A percentile compares a stretch with the other conserved stretches of the same genome.
phyloP scores from a whole-genome alignment of 2,888 invertebrate species.

The Eupithecia centaureata region DNA sequence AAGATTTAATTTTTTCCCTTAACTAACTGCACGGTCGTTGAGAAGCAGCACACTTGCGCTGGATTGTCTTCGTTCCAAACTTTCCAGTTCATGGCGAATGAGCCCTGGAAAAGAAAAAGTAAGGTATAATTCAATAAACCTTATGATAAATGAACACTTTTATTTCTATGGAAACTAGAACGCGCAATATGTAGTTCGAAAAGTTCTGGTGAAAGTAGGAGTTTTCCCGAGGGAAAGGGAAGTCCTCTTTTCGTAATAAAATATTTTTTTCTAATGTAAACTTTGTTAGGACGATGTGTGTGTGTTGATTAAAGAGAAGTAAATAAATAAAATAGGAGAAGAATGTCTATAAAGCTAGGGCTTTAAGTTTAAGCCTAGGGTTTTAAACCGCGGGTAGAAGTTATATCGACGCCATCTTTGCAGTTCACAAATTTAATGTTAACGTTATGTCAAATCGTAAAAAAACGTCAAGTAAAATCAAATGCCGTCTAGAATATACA shows the following conservation, averaged over 20 bases:
- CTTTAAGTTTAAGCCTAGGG: neutral
- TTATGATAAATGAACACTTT: neutral
- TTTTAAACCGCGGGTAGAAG: neutral
- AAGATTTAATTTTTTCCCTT: neutral
- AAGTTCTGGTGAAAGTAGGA: neutral
- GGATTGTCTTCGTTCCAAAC: conserved; percentile 75
- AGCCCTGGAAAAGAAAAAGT: conserved; percentile 68
- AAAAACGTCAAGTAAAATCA: no score
- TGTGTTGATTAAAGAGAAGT: neutral
- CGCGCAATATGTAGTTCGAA: neutral
- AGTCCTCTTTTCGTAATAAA: no score
- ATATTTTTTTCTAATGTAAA: no score
- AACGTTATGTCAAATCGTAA: no score
- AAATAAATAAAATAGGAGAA: neutral
- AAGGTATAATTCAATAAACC: neutral
- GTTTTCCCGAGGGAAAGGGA: no score
- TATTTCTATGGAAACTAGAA: neutral
- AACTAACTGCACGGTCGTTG: conserved; percentile 75
- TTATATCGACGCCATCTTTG: neutral
- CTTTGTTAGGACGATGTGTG: neutral
- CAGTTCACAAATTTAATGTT: neutral
- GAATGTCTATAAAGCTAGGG: no score
- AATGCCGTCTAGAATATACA: no score
- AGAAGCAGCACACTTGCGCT: conserved; percentile 82
- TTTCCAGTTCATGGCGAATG: conserved; percentile 84